Evolutionary conservation across 1,140 invertebrate species (phyloP), one percentile per base, ranked within the genome.

Genomic region (Aphidius ervi): DNA sequence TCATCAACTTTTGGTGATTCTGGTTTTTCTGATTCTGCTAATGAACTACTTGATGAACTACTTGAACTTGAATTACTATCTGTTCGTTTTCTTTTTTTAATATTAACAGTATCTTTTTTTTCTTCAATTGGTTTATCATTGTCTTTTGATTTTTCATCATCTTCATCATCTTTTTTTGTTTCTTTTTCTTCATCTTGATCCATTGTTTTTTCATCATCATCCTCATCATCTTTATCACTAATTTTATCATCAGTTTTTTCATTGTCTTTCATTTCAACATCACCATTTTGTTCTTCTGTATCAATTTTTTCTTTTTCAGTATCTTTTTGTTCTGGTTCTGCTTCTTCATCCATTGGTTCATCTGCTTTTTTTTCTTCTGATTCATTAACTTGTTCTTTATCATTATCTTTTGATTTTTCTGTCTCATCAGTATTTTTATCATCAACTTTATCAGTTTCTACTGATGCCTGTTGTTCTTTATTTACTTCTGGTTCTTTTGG

Each of bases 401-500:
- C 63, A 58, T 62, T 67, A 63, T 39, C 10, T 47, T 49, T 41
- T 7, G 42, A 3, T 9, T 42, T 39, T 40, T 69, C 59, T 58
- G 66, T 63, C 7, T 57, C 48, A 4, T 62, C 63, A 61, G 40
- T 60, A 54, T 65, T 56, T 61, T 7, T 58, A 57, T 59, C 43
- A 65, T 77, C 69, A 4, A 68, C 53, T 63, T 82, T 76, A 49
- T 80, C 73, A 7, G 72, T 64, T 47, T 68, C 59, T 56, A 73
- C 62, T 59, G 77, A 68, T 75, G 78, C 41, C 67, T 71, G 59
- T 74, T 73, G 52, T 75, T 76, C 67, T 54, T 78, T 81, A 41
- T 78, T 75, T 57, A 81, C 81, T 58, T 81, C 70, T 45, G 42
- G 48, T n/a, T 49, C 54, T 63, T 79, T 74, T 48, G 61, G 42